Conservation (phyloP, 2,888 invertebrate genomes). For the Agrotis clavis region DNA sequence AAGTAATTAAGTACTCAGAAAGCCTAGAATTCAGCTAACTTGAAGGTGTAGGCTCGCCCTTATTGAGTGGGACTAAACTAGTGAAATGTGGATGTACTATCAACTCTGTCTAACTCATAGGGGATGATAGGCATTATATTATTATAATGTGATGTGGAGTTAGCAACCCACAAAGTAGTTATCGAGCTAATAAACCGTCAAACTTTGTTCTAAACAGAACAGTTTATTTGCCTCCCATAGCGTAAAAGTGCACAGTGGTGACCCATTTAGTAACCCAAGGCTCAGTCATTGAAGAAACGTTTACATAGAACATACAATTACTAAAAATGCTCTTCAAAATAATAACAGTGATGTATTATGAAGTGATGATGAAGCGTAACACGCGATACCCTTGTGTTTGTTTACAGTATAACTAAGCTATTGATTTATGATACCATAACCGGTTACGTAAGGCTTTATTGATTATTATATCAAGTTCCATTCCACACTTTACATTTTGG, state of each 20-base stretch:
- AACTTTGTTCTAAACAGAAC: neutral
- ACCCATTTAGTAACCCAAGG: neutral
- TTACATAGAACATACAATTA: constrained; percentile 42
- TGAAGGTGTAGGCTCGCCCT: too few relatives aligned
- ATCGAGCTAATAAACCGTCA: neutral
- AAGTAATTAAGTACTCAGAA: too few relatives aligned
- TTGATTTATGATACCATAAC: constrained; percentile 68
- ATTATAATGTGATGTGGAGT: too few relatives aligned
- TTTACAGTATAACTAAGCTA: constrained; percentile 67
- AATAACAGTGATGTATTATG: constrained; percentile 66
- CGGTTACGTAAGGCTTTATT: constrained; percentile 66
- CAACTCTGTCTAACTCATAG: too few relatives aligned
- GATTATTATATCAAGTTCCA: constrained; percentile 64
- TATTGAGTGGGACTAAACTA: too few relatives aligned
- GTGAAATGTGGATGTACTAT: too few relatives aligned
- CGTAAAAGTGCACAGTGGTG: constrained; percentile 7
- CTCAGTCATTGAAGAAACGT: neutral
- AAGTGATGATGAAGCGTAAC: constrained; percentile 64
- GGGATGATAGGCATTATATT: too few relatives aligned
- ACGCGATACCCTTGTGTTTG: constrained; percentile 68
- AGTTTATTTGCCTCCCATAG: neutral
- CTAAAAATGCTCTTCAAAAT: constrained; percentile 58
- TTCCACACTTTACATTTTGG: constrained; percentile 30
- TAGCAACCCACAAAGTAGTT: neutral
- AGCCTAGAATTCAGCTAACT: too few relatives aligned